Conservation (phyloP, 2,888 invertebrate species). For the Laspeyria flexula region DNA sequence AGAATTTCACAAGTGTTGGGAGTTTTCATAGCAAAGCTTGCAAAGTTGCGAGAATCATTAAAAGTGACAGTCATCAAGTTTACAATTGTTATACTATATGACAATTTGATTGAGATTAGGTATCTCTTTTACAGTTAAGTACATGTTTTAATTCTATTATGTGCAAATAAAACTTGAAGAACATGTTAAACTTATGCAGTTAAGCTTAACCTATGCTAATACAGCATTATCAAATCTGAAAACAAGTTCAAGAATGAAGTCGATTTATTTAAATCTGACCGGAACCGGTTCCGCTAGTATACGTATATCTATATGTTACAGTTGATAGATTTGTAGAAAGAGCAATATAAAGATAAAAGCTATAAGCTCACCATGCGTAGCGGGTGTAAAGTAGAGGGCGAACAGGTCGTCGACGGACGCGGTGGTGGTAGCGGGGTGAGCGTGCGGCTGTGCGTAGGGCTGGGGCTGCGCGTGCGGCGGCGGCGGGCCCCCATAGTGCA, state of each 20-base stretch:
- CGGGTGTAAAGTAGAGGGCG: slow-evolving; percentile 90
- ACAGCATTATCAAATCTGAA: slow-evolving; percentile 19
- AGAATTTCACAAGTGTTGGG: no score
- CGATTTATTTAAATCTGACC: slow-evolving; percentile 33
- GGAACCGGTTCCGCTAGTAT: slow-evolving; percentile 43
- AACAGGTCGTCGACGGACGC: slow-evolving; percentile 91
- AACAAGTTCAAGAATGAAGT: slow-evolving; percentile 36
- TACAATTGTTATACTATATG: no score
- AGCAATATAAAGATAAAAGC: slow-evolving; percentile 10
- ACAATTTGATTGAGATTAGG: no score
- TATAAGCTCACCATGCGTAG: slow-evolving; percentile 84
- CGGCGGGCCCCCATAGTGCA: slow-evolving; percentile 79
- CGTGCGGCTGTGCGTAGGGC: slow-evolving; percentile 66
- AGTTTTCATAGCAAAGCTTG: no score
- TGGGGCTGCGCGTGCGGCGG: slow-evolving; percentile 80
- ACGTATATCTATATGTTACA: slow-evolving; percentile 9
- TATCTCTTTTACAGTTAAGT: no score
- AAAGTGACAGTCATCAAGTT: no score
- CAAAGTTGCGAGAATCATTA: no score
- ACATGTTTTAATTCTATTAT: no score
- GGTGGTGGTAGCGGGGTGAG: slow-evolving; percentile 77
- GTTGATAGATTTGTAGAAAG: slow-evolving; percentile 3
- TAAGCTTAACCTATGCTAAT: slow-evolving; percentile 2
- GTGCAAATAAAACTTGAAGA: slow-evolving; percentile 1
- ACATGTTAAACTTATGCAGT: slow-evolving; percentile 7